phyloP scores from a whole-genome alignment of 2,113 vertebrate genomes.

The Nettapus auritus region DNA sequence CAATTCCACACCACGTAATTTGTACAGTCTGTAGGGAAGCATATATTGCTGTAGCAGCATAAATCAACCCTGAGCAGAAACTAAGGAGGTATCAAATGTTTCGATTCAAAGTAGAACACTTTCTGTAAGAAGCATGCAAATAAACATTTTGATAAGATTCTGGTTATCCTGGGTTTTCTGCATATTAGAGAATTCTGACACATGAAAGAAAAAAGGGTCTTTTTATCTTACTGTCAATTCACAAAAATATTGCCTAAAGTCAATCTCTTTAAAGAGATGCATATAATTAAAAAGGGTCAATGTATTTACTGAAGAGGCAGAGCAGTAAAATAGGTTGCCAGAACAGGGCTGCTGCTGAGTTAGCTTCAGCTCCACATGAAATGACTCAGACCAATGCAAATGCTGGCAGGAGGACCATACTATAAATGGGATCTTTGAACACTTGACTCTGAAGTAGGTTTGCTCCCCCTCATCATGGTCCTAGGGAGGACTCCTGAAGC shows the following conservation, averaged over 20 bases:
- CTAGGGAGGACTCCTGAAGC: neutral
- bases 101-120: neutral
- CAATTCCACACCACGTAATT: slow-evolving; percentile 28
- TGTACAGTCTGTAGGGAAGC: slow-evolving; percentile 14
- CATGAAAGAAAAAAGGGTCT: neutral
- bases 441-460: neutral
- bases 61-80: slow-evolving; percentile 7
- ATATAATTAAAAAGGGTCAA: neutral
- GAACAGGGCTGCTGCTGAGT: neutral
- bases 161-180: neutral
- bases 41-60: slow-evolving; percentile 39
- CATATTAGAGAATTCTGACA: neutral
- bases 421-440: neutral
- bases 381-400: neutral
- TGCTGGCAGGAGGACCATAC: neutral
- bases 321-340: neutral
- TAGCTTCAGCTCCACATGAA: neutral
- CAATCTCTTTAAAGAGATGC: neutral
- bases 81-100: neutral
- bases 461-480: neutral
- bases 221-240: neutral
- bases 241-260: neutral
- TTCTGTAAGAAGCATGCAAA: neutral
- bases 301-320: neutral
- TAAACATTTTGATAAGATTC: neutral